Base-by-base conservation (phyloP, 2,888 invertebrate genomes). In the Pseudeuparius sepicola region DNA sequence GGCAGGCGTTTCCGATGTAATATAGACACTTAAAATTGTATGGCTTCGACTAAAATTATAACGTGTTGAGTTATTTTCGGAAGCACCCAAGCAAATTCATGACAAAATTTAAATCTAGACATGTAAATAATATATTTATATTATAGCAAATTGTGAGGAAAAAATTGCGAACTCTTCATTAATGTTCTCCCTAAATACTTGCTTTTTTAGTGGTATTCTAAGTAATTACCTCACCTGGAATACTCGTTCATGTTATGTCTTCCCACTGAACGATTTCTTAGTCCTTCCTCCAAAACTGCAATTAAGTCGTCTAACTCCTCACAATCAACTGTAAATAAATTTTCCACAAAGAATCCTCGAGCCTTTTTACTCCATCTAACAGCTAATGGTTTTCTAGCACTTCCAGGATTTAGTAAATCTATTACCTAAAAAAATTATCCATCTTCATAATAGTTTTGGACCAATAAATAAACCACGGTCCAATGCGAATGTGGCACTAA, bases 321-420 rank as follows among this genome's bases (percentile, higher is more conserved):
- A 56, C 94, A 94, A 56, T 93, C 90, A 0, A 93, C 89, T 0
- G 85, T 87, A 59, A 94, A 94, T n/a, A 88, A 70, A 61, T 94
- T 94, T 61, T 94, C 94, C 4, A 94, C 93, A 59, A 92, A 93
- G 62, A 94, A 94, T 3, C 92, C 85, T 9, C 87, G 68, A 29
- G 82, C 81, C 57, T 92, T 92, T 59, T 93, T 92, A 25, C 88
- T 87, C 93, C 94, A 94, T 30, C 94, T 71, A 7, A 94, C 90
- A 35, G 86, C 82, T 26, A 93, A 67, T 0, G 90, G 83, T 58
- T 85, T 82, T 31, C 85, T 71, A 1, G 79, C 74, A 24, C 72
- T 77, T 15, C 86, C 86, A 0, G 90, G 86, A 64, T 94, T 94
- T 27, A 94, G 67, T 34, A 94, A 72, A 65, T 94, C 94, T 60